Conservation (phyloP, 2,797 vertebrate genomes). For the Hydrophis major region DNA sequence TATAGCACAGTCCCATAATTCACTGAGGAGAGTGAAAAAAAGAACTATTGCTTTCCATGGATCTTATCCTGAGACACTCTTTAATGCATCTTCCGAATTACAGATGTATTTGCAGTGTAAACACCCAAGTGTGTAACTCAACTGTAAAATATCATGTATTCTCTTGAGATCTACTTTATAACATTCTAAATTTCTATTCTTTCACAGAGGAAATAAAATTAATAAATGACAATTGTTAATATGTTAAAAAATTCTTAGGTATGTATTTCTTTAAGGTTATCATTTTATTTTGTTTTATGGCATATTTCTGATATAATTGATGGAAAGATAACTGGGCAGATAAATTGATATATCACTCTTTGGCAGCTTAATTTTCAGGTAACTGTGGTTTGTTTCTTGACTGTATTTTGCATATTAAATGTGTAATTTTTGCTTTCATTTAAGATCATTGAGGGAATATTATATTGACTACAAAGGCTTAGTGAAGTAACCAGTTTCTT, state of each 20-base stretch:
- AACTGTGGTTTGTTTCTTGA: constrained; percentile 58
- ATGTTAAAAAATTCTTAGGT: constrained; percentile 63
- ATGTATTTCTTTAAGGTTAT: neutral
- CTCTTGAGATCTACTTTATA: constrained; percentile 34
- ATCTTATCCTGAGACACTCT: constrained; percentile 36
- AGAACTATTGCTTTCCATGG: constrained; percentile 22
- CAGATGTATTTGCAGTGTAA: constrained; percentile 14
- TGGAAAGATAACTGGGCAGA: constrained; percentile 47
- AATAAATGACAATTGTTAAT: constrained; percentile 61
- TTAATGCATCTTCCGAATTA: constrained; percentile 23
- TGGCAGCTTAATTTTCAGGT: constrained; percentile 71
- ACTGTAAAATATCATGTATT: constrained; percentile 17
- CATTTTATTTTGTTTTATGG: constrained; percentile 38
- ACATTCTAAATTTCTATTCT: constrained; percentile 21
- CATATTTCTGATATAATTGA: constrained; percentile 58
- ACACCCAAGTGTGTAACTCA: constrained; percentile 18
- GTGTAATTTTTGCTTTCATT: constrained; percentile 70
- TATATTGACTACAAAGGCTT: constrained; percentile 71
- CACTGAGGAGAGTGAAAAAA: neutral
- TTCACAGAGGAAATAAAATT: constrained; percentile 50
- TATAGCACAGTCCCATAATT: neutral
- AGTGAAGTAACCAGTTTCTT: constrained; percentile 73
- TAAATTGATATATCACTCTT: constrained; percentile 49
- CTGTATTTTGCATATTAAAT: constrained; percentile 64
- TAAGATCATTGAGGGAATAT: constrained; percentile 79